Percentiles rank a stretch among this genome's conserved stretches.
Conservation (phyloP, 1,140 invertebrate genomes). For the Platorchestia sp. region DNA sequence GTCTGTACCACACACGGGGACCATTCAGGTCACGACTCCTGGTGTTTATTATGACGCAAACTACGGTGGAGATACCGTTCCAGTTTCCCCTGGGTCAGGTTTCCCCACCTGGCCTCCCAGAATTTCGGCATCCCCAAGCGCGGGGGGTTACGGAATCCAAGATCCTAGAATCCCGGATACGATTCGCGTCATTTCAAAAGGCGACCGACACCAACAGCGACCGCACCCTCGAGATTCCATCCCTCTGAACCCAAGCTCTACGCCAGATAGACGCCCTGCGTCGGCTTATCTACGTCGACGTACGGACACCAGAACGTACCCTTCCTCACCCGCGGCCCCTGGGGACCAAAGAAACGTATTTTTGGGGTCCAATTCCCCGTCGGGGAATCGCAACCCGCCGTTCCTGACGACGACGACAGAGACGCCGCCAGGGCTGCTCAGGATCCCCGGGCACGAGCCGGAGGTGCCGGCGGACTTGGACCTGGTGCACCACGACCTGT, state of each 20-base stretch:
- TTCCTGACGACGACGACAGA: neutral
- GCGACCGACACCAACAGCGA: neutral
- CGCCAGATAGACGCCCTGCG: too few relatives aligned
- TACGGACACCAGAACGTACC: neutral
- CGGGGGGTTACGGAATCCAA: neutral
- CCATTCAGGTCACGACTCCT: neutral
- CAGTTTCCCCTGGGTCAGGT: neutral
- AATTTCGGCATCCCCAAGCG: neutral
- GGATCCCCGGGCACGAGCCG: slow-evolving; percentile 4
- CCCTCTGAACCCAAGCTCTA: neutral
- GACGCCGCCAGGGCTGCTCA: neutral
- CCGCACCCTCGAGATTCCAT: neutral
- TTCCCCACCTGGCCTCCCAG: neutral
- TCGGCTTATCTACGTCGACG: neutral
- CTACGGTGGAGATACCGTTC: neutral
- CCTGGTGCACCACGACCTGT: neutral
- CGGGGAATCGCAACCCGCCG: neutral
- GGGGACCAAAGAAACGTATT: too few relatives aligned
- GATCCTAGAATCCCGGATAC: neutral
- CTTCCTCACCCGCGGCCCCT: too few relatives aligned
- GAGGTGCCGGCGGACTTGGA: neutral
- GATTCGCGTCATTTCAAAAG: slow-evolving; percentile 3
- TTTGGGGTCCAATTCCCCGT: too few relatives aligned
- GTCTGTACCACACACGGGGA: too few relatives aligned
- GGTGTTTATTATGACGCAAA: neutral